Evolutionary conservation across 2,888 invertebrate genomes (phyloP).

Genomic region (Synergus itoensis): DNA sequence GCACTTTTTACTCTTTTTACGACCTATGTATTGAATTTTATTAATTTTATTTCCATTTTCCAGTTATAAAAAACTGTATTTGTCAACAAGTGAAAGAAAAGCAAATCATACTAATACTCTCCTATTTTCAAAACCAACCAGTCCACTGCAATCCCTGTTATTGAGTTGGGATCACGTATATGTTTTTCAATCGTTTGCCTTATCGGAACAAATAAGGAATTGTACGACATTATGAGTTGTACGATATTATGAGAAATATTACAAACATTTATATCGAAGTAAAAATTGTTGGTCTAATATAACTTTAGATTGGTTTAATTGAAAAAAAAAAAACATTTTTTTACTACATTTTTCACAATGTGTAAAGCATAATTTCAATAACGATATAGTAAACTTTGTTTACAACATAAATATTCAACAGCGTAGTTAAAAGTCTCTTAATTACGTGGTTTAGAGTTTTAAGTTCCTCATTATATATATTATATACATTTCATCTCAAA

Average conservation of each 20-base stretch:
- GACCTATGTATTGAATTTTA: not conserved
- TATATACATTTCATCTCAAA: not conserved
- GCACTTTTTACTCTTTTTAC: constrained; percentile 3
- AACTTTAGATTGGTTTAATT: not conserved
- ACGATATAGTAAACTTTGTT: too few relatives aligned
- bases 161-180: not conserved
- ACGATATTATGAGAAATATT: not conserved
- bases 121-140: not conserved
- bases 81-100: not conserved
- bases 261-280: not conserved
- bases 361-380: too few relatives aligned
- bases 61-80: not conserved
- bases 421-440: not conserved
- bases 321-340: not conserved
- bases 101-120: not conserved
- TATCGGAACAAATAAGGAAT: not conserved
- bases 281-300: not conserved
- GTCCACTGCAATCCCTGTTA: not conserved
- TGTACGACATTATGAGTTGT: too few relatives aligned
- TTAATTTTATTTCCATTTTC: not conserved
- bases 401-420: too few relatives aligned
- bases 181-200: not conserved
- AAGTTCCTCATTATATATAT: not conserved
- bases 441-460: not conserved
- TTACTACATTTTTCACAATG: too few relatives aligned